Percentiles rank a stretch among this genome's conserved stretches.
Evolutionary conservation across 1,140 invertebrate genomes (phyloP).

Genomic region (Lucilia cuprina): DNA sequence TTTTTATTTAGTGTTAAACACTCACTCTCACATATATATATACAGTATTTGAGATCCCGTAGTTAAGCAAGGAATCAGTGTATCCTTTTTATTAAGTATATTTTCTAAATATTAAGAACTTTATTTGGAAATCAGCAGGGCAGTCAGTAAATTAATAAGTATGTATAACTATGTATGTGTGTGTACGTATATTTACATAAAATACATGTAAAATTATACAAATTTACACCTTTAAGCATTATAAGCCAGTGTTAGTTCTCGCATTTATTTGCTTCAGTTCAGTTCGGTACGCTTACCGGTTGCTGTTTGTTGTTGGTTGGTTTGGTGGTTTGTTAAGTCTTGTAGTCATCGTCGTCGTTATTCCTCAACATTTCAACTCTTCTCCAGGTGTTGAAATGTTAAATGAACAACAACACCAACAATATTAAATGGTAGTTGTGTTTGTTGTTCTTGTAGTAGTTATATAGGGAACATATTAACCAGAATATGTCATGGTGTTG

Average conservation of each 20-base stretch:
- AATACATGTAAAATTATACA: constrained; percentile 18
- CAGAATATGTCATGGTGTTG: neutral
- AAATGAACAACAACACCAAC: neutral
- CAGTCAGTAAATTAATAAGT: neutral
- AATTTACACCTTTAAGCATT: constrained; percentile 15
- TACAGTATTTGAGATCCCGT: too few relatives aligned
- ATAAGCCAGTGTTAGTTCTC: neutral
- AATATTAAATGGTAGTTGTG: neutral
- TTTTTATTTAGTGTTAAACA: too few relatives aligned
- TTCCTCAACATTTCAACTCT: neutral
- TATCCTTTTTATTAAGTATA: too few relatives aligned
- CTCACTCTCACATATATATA: neutral
- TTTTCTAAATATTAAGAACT: too few relatives aligned
- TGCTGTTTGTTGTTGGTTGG: neutral
- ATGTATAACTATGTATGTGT: constrained; percentile 5
- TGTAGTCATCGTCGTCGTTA: neutral
- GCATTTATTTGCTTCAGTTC: neutral
- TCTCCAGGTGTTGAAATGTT: constrained; percentile 23
- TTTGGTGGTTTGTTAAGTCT: neutral
- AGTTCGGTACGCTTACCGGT: neutral
- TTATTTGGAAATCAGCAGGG: too few relatives aligned
- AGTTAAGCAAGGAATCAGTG: too few relatives aligned
- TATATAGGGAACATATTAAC: neutral
- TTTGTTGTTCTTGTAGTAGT: neutral
- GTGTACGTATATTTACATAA: constrained; percentile 16